These are phyloP conservation scores for Meteorus cinctellus DNA, from an alignment of 2,888 invertebrate species.

Conservation along the genomic window DNA sequence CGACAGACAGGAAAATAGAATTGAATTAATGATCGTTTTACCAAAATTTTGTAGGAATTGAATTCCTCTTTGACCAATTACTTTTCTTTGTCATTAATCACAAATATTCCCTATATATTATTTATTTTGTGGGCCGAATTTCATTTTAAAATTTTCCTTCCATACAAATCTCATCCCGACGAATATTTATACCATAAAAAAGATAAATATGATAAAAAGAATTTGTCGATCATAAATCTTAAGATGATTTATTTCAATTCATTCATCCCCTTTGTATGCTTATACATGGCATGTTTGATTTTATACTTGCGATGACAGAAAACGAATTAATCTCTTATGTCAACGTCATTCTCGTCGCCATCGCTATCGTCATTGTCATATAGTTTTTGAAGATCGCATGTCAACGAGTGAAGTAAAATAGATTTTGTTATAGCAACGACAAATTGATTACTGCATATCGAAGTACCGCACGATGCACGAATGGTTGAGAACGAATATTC, in stretches of 20 bases:
- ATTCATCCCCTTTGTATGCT: background rate
- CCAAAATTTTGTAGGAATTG: background rate
- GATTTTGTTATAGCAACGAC: background rate
- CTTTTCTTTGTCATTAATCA: background rate
- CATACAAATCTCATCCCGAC: background rate
- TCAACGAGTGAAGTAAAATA: background rate
- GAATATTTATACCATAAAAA: background rate
- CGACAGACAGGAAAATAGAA: background rate
- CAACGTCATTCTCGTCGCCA: background rate
- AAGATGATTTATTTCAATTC: background rate
- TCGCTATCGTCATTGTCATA: background rate
- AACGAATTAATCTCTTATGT: conserved; percentile 39
- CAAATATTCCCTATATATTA: background rate
- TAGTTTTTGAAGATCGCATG: background rate
- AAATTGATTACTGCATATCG: conserved; percentile 5
- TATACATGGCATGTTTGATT: background rate
- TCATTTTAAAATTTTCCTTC: background rate
- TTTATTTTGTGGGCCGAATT: background rate
- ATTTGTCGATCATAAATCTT: conserved; percentile 1
- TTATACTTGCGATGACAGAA: conserved; percentile 29
- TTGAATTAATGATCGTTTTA: background rate
- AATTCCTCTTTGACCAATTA: background rate
- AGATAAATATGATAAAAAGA: background rate
- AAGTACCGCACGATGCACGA: background rate
- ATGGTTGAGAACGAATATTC: background rate